Percentiles rank a stretch among this genome's conserved stretches.
These are phyloP conservation scores for Saguinus midas DNA, from an alignment of 2,113 vertebrate species.

Conservation along the genomic window DNA sequence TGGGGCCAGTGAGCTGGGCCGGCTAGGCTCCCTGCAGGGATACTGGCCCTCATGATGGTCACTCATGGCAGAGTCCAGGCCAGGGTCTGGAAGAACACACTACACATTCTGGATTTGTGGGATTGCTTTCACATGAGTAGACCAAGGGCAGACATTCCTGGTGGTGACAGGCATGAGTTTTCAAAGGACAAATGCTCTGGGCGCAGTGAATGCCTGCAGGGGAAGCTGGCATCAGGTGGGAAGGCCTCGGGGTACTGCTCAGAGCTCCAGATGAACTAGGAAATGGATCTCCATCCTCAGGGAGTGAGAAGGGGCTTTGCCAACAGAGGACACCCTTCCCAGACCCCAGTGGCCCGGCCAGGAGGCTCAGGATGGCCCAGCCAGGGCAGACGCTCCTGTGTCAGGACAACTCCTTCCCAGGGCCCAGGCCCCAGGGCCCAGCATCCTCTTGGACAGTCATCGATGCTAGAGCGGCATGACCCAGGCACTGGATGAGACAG, in stretches of 20 bases:
- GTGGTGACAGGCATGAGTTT: neutral
- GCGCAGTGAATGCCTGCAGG: neutral
- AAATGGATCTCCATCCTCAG: neutral
- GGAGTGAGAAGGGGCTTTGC: neutral
- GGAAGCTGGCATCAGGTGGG: fast-evolving
- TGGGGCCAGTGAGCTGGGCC: no score
- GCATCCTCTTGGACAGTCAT: neutral
- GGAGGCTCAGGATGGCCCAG: no score
- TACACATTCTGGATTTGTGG: neutral
- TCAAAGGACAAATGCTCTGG: neutral
- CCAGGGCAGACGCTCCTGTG: neutral
- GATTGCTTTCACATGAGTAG: neutral
- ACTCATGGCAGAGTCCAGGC: neutral
- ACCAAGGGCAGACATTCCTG: neutral
- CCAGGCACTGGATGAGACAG: fast-evolving
- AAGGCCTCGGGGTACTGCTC: neutral
- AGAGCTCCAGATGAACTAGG: neutral
- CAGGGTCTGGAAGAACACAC: neutral
- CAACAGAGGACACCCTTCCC: neutral
- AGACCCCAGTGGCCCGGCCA: no score
- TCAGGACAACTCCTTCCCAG: neutral
- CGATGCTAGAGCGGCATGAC: neutral
- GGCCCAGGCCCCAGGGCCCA: neutral
- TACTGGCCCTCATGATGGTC: neutral
- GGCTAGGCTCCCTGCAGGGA: neutral